Base-by-base conservation (phyloP, 2,113 vertebrate species). In the Plecotus auritus region DNA sequence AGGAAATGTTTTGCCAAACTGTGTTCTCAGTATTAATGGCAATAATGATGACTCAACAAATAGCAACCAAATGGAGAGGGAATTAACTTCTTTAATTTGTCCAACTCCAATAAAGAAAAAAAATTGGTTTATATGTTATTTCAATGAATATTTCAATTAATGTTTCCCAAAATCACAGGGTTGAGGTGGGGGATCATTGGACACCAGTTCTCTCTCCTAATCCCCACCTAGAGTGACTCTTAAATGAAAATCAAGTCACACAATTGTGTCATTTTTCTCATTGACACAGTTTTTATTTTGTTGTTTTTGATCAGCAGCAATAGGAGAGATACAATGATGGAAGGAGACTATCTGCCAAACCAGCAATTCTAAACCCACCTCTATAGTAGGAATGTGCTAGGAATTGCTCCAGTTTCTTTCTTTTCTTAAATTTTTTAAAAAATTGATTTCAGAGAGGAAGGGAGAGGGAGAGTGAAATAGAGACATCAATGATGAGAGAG, bases 241-340 rank as follows among this genome's bases (percentile, higher is more conserved):
- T 82, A 54, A 69, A 69, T 86, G 49, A 74, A 93, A 97, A 83
- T 54, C 72, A 85, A 51, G 51, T 81, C n/a, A 88, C n/a, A 51
- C 18, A 49, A 16, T 45, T 45, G 42, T 56, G 10, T 73, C 83
- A 82, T 16, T 64, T 64, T 73, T 83, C 22, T 74, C 66, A 61
- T 1, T 40, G 28, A 84, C 42, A 4, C 42, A 4, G 56, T 47
- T 73, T 94, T 85, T 81, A 1, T 80, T 70, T 67, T 40, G n/a
- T 23, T 88, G 30, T 12, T 88, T 92, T 80, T 49, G 35, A 37
- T 70, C 37, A n/a, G 54, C 18, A 74, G 9, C 74, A 10, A 40
- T 26, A 84, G 89, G 14, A 85, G 12, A 67, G 42, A 35, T 69
- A 61, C 9, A 66, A 0, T 35, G 70, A 40, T 54, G 5, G 82